Evolutionary conservation across 2,888 invertebrate species (phyloP).

Genomic region (Polyploca ridens): DNA sequence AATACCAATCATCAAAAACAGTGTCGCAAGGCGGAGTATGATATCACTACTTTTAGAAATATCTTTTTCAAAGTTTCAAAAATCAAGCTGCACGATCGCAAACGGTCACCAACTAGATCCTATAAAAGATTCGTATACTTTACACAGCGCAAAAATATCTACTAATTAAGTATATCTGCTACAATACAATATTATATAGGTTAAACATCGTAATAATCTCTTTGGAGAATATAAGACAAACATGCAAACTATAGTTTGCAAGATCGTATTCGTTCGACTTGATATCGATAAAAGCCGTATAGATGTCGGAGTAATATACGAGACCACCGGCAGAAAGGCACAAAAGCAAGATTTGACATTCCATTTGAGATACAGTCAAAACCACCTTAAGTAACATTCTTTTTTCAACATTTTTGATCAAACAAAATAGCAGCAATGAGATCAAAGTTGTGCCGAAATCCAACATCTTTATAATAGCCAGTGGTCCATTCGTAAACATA

Average conservation of each 20-base stretch:
- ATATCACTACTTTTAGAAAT: background rate
- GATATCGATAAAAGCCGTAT: conserved; percentile 59
- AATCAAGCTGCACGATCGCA: conserved; percentile 50
- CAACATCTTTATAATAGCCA: conserved; percentile 63
- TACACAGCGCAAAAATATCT: conserved; percentile 75
- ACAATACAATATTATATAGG: conserved; percentile 51
- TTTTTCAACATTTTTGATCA: conserved; percentile 36
- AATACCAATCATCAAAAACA: background rate
- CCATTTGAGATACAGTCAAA: conserved; percentile 51
- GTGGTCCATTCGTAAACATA: conserved; percentile 54
- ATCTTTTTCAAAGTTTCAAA: conserved; percentile 19
- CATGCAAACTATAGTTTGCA: conserved; percentile 44
- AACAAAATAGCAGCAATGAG: conserved; percentile 44
- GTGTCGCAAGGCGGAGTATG: conserved; percentile 6
- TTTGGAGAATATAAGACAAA: conserved; percentile 71
- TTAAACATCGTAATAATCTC: conserved; percentile 70
- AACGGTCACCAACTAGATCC: conserved; percentile 61
- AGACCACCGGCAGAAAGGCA: conserved; percentile 77
- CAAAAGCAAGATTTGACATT: conserved; percentile 71
- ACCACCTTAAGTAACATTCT: conserved; percentile 47
- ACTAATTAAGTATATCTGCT: conserved; percentile 58
- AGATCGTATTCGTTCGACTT: conserved; percentile 51
- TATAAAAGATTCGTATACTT: conserved; percentile 79
- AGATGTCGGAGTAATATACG: conserved; percentile 40
- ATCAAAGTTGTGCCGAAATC: conserved; percentile 71